These are phyloP conservation scores for Thomomys bottae DNA, from an alignment of 2,113 vertebrate species.

Conservation along the genomic window DNA sequence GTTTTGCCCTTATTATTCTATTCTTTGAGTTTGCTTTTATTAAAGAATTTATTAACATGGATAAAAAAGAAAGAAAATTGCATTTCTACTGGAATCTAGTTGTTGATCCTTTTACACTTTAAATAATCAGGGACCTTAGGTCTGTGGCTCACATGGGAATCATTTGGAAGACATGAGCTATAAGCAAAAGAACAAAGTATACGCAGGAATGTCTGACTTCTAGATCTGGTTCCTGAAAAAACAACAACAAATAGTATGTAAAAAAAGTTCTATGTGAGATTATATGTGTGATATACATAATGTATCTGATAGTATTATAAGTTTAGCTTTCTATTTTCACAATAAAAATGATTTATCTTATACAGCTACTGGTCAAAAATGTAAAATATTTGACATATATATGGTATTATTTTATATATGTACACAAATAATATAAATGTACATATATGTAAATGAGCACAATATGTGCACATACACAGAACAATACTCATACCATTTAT, in stretches of 20 bases:
- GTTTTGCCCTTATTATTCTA: too few species aligned
- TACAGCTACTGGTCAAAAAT: not conserved
- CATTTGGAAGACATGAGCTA: too few species aligned
- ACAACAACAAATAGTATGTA: not conserved
- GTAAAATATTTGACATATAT: not conserved
- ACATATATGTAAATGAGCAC: not conserved
- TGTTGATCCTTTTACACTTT: too few species aligned
- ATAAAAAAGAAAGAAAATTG: too few species aligned
- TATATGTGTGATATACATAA: not conserved
- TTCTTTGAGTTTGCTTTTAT: too few species aligned
- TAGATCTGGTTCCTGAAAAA: not conserved
- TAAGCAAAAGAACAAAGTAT: too few species aligned
- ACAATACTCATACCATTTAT: too few species aligned
- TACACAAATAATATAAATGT: not conserved
- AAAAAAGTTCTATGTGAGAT: not conserved
- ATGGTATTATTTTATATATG: not conserved
- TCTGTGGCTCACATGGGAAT: too few species aligned
- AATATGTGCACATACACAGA: not conserved
- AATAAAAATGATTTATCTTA: not conserved
- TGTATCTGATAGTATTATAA: not conserved
- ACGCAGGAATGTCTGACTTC: too few species aligned
- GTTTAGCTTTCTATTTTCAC: not conserved
- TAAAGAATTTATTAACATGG: too few species aligned
- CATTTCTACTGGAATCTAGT: too few species aligned
- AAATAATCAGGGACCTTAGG: too few species aligned